phyloP scores from a whole-genome alignment of 53 echinoderm and acorn worm species.

The Henricia sp. region DNA sequence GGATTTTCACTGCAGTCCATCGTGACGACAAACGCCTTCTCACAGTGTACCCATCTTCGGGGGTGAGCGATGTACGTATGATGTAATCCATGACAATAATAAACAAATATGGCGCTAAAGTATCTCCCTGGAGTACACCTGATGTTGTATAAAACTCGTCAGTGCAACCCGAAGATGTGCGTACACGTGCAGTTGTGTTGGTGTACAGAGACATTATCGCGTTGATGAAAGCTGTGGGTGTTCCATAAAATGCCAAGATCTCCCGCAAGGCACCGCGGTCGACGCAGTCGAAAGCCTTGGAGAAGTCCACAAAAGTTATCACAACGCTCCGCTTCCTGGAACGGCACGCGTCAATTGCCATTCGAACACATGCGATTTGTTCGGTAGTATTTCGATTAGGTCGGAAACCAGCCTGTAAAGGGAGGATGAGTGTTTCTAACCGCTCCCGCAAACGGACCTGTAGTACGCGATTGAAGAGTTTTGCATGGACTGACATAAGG shows the following conservation, averaged over 20 bases:
- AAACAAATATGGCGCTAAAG: too few species aligned
- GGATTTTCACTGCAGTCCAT: too few species aligned
- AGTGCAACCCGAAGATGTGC: too few species aligned
- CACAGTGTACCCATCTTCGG: too few species aligned
- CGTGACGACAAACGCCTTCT: too few species aligned
- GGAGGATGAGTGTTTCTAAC: constrained; percentile 44
- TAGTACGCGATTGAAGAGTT: constrained; percentile 35
- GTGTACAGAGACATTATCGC: constrained; percentile 52
- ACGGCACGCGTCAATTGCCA: constrained; percentile 42
- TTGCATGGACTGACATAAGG: constrained; percentile 41
- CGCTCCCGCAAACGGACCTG: constrained; percentile 22
- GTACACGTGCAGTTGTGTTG: too few species aligned
- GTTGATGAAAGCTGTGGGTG: constrained; percentile 6
- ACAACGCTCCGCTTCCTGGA: constrained; percentile 41
- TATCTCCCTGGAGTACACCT: too few species aligned
- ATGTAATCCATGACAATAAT: too few species aligned
- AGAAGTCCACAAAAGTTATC: constrained; percentile 42
- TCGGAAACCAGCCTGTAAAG: constrained; percentile 48
- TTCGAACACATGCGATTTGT: constrained; percentile 53
- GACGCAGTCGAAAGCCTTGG: constrained; percentile 26
- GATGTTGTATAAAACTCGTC: too few species aligned
- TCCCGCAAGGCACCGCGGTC: constrained; percentile 5
- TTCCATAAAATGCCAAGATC: neutral
- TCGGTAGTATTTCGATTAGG: constrained; percentile 38
- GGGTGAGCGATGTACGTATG: too few species aligned